These are phyloP conservation scores for Nymphalis polychloros DNA, from an alignment of 2,888 invertebrate species.

Conservation along the genomic window DNA sequence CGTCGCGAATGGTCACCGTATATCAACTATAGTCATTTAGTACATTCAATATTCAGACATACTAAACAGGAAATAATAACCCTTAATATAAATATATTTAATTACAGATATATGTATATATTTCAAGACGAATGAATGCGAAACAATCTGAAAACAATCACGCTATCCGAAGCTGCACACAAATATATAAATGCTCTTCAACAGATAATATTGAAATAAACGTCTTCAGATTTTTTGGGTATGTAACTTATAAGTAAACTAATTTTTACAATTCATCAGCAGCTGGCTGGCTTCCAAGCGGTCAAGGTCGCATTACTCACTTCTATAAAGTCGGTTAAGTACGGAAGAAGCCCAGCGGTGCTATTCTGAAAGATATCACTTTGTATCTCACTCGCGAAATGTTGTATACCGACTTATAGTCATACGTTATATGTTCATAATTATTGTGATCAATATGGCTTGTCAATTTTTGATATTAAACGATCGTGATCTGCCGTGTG, in stretches of 20 bases:
- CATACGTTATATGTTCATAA: too few species aligned
- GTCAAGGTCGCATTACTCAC: conserved; percentile 23
- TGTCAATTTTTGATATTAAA: not conserved
- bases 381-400: too few species aligned
- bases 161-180: too few species aligned
- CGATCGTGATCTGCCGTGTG: not conserved
- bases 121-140: not conserved
- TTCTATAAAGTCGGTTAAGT: conserved; percentile 4
- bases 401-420: too few species aligned
- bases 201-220: conserved; percentile 10
- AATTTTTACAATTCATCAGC: conserved; percentile 24
- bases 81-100: too few species aligned
- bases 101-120: too few species aligned
- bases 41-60: too few species aligned
- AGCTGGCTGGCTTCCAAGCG: conserved; percentile 24
- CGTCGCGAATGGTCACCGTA: too few species aligned
- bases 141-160: not conserved
- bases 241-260: conserved; percentile 20
- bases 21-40: too few species aligned
- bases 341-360: not conserved
- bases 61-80: too few species aligned
- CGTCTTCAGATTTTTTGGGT: conserved; percentile 8
- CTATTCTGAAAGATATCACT: not conserved
- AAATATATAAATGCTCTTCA: not conserved
- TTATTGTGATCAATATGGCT: too few species aligned